Base-by-base conservation (phyloP, 1,140 invertebrate species). In the Drosophila kohkoa region DNA sequence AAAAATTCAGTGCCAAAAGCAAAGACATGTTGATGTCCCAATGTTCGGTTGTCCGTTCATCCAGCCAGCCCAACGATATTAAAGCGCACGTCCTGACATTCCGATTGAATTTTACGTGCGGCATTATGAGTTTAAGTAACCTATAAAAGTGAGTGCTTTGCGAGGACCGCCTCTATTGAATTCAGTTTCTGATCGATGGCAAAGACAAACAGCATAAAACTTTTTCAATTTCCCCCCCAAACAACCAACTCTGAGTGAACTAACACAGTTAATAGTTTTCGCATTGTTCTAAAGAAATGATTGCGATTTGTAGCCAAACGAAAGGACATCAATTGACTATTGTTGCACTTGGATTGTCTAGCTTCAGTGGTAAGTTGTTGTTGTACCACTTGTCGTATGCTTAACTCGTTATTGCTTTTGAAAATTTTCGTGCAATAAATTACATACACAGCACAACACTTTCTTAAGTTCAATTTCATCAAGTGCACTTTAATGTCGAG, bases 1-100 rank as follows among this genome's bases (percentile, higher is more conserved):
- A 78, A 85, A 89, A 85, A 89, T 80, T 77, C 75, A 66, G 62
- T 75, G 83, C 77, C 77, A 88, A 82, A 46, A 87, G 83, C 83
- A 79, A 79, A 87, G 69, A 77, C 79, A 87, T 79, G 82, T 87
- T 58, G 32, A 4, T 48, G 25, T 59, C 1, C 28, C 25, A 52
- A 46, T 49, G 67, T 15, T 38, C 48, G 15, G 57, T 41, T 49
- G 67, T 20, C 46, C 48, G n/a, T 15, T 6, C 46, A 7, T 20
- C 8, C 16, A 49, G 8, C 8, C 48, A 11, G 7, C 20, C 15
- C 28, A 30, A 10, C 10, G 20, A 48, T 59, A 58, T 69, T 69
- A 60, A 69, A 62, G 66, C 32, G 35, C 35, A 32, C 51, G 45
- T 64, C 16, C 52, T 30, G 7, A 1, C 52, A 51, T 30, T 28